Evolutionary conservation across 2,113 vertebrate species (phyloP), one percentile per base, ranked within the genome.

Genomic region (Lepus europaeus): DNA sequence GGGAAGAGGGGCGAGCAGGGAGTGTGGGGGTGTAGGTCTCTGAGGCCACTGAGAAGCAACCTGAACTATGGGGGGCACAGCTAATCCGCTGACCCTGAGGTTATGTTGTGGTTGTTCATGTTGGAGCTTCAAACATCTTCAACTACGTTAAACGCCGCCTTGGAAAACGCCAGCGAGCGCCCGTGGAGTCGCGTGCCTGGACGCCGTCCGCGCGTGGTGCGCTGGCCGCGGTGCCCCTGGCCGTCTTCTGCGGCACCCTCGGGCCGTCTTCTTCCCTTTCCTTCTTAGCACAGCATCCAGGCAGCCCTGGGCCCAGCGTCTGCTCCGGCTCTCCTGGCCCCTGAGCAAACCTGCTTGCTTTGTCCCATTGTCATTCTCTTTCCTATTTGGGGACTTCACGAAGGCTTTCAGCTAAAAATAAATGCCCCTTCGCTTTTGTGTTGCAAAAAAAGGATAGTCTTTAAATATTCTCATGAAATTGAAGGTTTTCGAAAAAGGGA

Each of bases 391-490:
- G 78, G 59, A 10, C 33, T 92, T 73, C 4, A 31, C 1, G 1
- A 36, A 31, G 12, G 89, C 76, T 77, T 82, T 66, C 72, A 27
- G 23, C 83, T 91, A 87, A 87, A 91, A 96, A 74, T 73, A 94
- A 66, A 56, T 0, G 31, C 11, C 31, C 9, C 27, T 56, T 89
- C 45, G 5, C 3, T 49, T 74, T 66, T 89, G 29, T 59, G 53
- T 81, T 66, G 27, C 94, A 93, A 45, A 84, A 87, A 45, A 94
- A 84, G 33, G 86, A 66, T 53, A 22, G 27, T 59, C 56, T 59
- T 0, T 61, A 72, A 72, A 73, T 39, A 45, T 25, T 17, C 20
- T 87, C 39, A 84, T 59, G 80, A 89, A 87, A 68, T 87, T 7
- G 31, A 70, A 76, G 11, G 36, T 83, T 90, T 89, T 83, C 39